Evolutionary conservation across 2,888 invertebrate genomes (phyloP).

Genomic region (Scaptomyza caliginosa): DNA sequence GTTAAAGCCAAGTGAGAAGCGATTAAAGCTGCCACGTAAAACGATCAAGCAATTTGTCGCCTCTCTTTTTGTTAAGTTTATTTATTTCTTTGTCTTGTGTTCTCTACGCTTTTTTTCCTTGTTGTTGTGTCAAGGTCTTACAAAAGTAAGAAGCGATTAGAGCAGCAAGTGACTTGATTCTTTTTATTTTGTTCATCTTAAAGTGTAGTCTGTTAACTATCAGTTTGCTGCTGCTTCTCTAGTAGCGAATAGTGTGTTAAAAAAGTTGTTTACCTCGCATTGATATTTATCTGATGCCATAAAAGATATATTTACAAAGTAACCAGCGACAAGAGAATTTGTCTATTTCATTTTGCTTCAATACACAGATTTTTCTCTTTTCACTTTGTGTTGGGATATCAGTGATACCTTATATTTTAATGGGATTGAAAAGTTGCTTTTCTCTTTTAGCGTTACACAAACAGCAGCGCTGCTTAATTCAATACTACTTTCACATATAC

Average conservation of each 20-base stretch:
- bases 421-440: background rate
- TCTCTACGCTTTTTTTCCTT: background rate
- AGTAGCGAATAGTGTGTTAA: background rate
- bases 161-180: background rate
- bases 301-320: background rate
- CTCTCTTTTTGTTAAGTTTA: background rate
- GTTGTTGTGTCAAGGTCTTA: background rate
- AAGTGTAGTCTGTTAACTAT: background rate
- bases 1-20: background rate
- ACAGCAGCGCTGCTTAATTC: background rate
- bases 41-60: conserved; percentile 1
- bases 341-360: background rate
- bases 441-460: background rate
- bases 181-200: background rate
- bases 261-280: background rate
- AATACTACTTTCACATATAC: background rate
- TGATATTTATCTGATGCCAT: background rate
- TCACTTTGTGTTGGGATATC: background rate
- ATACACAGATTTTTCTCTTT: background rate
- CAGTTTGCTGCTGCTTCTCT: background rate
- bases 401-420: background rate
- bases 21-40: background rate
- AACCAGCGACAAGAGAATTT: background rate
- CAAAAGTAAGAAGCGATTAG: background rate
- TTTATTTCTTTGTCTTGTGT: background rate